Evolutionary conservation across 2,797 vertebrate species (phyloP).

Genomic region (Prunella strophiata): DNA sequence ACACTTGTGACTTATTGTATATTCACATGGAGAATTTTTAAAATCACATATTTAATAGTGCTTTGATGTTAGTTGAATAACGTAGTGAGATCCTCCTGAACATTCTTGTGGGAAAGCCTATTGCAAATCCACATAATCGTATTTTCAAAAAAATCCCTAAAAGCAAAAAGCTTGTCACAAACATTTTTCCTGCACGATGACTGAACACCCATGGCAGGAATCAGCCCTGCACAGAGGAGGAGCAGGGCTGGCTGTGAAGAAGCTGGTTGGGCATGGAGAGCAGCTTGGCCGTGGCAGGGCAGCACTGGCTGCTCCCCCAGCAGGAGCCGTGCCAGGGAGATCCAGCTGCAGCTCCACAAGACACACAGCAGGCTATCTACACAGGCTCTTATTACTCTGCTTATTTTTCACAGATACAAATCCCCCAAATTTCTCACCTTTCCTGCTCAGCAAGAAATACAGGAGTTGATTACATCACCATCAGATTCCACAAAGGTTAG

Average conservation of each 20-base stretch:
- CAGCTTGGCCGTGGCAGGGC: not conserved
- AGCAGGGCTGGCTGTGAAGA: not conserved
- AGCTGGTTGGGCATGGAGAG: not conserved
- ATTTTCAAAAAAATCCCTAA: not conserved
- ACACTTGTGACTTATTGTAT: not conserved
- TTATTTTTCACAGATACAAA: conserved; percentile 66
- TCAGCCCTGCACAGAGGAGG: not conserved
- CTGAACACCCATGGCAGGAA: not conserved
- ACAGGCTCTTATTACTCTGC: conserved; percentile 24
- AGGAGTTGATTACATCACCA: conserved; percentile 48
- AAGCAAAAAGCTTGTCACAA: not conserved
- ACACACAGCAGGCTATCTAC: not conserved
- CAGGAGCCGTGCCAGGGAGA: not conserved
- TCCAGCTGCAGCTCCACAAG: not conserved
- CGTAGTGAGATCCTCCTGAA: not conserved
- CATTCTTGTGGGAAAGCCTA: not conserved
- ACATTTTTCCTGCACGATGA: not conserved
- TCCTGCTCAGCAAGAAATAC: conserved; percentile 75
- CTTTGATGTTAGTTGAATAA: not conserved
- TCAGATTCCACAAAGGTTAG: conserved; percentile 50
- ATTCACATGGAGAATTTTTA: not conserved
- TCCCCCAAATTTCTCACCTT: conserved; percentile 67
- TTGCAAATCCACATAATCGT: not conserved
- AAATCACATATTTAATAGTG: not conserved
- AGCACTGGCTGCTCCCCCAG: fast-evolving